A percentile compares a stretch with the other conserved stretches of the same genome.
These are phyloP conservation scores for Notolabrus celidotus DNA, from an alignment of 2,797 vertebrate species.

Conservation along the genomic window DNA sequence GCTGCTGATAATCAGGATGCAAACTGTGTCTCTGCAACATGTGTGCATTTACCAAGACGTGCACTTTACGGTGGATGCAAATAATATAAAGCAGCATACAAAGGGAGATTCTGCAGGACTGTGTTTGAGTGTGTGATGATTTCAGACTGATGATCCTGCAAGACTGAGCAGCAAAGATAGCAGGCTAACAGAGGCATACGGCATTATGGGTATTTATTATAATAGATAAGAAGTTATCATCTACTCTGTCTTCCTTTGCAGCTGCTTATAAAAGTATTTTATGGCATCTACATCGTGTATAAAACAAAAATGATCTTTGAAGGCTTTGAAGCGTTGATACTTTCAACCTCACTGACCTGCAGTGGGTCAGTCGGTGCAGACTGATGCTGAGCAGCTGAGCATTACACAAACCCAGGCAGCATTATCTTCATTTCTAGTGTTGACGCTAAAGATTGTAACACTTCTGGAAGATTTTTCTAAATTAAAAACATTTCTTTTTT, in stretches of 20 bases:
- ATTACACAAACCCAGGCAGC: background rate
- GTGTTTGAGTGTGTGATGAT: background rate
- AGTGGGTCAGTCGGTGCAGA: background rate
- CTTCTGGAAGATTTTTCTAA: background rate
- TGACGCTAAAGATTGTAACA: background rate
- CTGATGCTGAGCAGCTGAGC: background rate
- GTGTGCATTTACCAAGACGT: slow-evolving; percentile 1
- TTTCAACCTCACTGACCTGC: background rate
- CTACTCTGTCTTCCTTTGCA: background rate
- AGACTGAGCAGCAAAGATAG: background rate
- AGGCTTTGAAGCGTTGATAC: background rate
- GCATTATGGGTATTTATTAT: background rate
- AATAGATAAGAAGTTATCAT: too few relatives aligned
- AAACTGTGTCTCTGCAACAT: slow-evolving; percentile 1
- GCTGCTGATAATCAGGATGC: background rate
- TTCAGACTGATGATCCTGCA: background rate
- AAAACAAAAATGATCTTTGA: background rate
- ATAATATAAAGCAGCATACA: background rate
- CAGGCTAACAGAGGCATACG: background rate
- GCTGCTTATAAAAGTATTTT: background rate
- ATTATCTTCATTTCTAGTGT: background rate
- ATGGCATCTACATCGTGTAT: background rate
- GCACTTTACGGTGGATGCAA: background rate
- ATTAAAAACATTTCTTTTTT: too few relatives aligned
- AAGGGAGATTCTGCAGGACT: background rate